Conservation (phyloP, 2,797 vertebrate genomes). For the Lindbergichthys nudifrons region DNA sequence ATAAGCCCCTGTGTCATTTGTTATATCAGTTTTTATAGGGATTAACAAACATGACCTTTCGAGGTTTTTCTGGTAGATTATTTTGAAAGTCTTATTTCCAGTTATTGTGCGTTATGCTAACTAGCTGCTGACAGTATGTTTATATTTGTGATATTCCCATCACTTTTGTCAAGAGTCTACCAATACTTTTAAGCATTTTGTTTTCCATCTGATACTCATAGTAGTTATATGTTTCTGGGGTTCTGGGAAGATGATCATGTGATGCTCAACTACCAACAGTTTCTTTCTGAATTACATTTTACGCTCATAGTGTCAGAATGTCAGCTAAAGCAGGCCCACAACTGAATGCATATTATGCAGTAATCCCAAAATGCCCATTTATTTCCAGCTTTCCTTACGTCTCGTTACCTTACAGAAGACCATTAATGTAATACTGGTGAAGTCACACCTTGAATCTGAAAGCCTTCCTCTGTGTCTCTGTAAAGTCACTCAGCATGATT, state of each 20-base stretch:
- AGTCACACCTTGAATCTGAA: constrained; percentile 70
- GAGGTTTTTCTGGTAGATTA: neutral
- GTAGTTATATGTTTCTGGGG: no score
- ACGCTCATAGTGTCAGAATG: constrained; percentile 33
- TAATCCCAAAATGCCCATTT: constrained; percentile 36
- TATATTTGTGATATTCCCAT: neutral
- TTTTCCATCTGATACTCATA: neutral
- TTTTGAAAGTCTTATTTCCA: neutral
- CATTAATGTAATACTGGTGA: constrained; percentile 45
- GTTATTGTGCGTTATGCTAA: constrained; percentile 9
- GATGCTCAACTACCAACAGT: constrained; percentile 2
- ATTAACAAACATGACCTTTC: neutral
- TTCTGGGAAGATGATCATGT: constrained; percentile 15
- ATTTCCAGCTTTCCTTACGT: constrained; percentile 21
- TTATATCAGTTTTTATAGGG: neutral
- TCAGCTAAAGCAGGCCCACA: constrained; percentile 25
- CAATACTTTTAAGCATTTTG: neutral
- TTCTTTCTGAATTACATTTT: constrained; percentile 27
- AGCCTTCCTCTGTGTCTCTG: constrained; percentile 63
- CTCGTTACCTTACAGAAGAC: constrained; percentile 51
- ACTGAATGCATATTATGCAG: constrained; percentile 14
- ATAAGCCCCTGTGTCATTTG: neutral
- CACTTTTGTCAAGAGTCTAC: neutral
- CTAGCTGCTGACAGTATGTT: neutral
- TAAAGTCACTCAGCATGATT: constrained; percentile 56